Base-by-base conservation (phyloP, 1,140 invertebrate genomes). In the Neomicropteryx cornuta region DNA sequence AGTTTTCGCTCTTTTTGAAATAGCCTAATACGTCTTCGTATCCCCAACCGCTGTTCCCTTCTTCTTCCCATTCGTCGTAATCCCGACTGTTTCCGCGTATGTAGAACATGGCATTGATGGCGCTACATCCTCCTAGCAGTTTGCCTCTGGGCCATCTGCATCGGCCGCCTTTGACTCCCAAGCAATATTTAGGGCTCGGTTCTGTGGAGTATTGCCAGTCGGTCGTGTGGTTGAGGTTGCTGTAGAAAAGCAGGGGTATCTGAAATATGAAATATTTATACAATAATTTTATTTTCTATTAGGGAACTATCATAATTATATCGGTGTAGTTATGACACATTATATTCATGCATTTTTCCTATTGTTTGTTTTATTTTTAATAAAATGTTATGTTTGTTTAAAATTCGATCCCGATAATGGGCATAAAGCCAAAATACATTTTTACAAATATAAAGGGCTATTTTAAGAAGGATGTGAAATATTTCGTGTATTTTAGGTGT, bases 91-190 rank as follows among this genome's bases (percentile, higher is more conserved):
- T 78, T 2, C 79, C 81, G 45, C 79, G 57, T 2, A 77, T 65
- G 47, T 81, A 81, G 5, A 77, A 69, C 75, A 81, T 79, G 22
- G 61, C 73, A 53, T 83, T 82, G 16, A 79, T 64, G 14, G 71
- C 71, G 14, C 72, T 75, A 18, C 66, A 66, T 4, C 80, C 81
- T 5, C 81, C 81, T 18, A 75, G 41, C 1, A 63, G 64, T 47
- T 72, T 73, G 6, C 71, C 73, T 43, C 68, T 56, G 3, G 74
- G 67, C 66, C 68, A 73, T 14, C 56, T 48, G 41, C 68, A 71
- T 39, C 54, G 47, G 42, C 60, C 42, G 20, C 44, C 36, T 32
- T 19, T 55, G 36, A 59, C 53, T 19, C 50, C 51, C 37, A 51
- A 47, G 49, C 66, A 68, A 4, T 52, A 52, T 2, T 47, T 48